phyloP scores from a whole-genome alignment of 2,797 vertebrate genomes.

The Rhodeus uyekii region DNA sequence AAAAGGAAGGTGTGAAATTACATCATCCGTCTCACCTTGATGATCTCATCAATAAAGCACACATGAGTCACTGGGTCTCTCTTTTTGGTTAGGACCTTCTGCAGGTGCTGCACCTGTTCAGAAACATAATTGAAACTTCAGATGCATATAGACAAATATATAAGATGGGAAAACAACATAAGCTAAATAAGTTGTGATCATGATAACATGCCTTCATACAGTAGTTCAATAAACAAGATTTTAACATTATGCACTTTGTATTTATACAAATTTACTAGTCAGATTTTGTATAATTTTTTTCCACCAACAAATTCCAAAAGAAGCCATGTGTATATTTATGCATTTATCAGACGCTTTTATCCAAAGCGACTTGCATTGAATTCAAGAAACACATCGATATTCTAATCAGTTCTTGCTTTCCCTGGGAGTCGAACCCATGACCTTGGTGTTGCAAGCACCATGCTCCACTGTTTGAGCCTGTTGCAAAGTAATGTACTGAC shows the following conservation, averaged over 20 bases:
- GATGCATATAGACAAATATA: background rate
- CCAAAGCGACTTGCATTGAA: too few relatives aligned
- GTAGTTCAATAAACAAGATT: background rate
- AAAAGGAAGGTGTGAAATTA: background rate
- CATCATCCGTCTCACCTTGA: constrained; percentile 82
- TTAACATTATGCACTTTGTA: background rate
- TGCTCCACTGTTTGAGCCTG: too few relatives aligned
- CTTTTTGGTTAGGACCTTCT: constrained; percentile 93
- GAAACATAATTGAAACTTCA: background rate
- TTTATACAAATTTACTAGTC: too few relatives aligned
- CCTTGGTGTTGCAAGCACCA: too few relatives aligned
- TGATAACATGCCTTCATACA: background rate
- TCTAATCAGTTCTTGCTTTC: too few relatives aligned
- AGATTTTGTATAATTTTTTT: too few relatives aligned
- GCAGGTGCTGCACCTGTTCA: constrained; percentile 92
- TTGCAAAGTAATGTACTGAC: too few relatives aligned
- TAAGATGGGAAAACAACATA: background rate
- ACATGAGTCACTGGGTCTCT: constrained; percentile 95
- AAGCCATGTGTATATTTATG: too few relatives aligned
- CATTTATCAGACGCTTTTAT: too few relatives aligned
- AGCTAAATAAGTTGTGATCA: background rate
- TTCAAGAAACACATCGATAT: too few relatives aligned
- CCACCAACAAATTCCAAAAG: too few relatives aligned
- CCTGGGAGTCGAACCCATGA: too few relatives aligned
- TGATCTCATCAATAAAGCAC: constrained; percentile 96